Evolutionary conservation across 2,888 invertebrate genomes (phyloP).

Genomic region (Eudemis profundana): DNA sequence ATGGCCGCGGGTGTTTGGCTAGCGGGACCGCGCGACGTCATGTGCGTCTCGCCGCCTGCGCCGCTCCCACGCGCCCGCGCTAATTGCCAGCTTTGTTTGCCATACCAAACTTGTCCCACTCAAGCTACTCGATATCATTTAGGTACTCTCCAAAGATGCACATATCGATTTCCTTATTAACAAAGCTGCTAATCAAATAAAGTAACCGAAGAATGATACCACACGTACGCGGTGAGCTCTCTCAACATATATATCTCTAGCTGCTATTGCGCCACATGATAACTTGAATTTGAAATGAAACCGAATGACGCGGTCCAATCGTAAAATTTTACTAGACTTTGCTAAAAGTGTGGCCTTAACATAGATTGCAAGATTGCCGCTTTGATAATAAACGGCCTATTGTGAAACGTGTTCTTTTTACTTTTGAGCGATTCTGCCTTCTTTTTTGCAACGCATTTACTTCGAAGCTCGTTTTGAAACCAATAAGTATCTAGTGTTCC

Average conservation of each 20-base stretch:
- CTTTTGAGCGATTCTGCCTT: conserved; percentile 24
- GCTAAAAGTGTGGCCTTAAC: conserved; percentile 46
- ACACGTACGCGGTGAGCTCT: conserved; percentile 38
- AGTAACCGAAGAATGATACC: conserved; percentile 27
- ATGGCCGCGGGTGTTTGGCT: conserved; percentile 66
- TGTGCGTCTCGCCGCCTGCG: conserved; percentile 21
- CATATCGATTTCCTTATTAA: conserved; percentile 45
- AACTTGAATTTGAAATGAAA: conserved; percentile 32
- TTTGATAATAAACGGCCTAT: conserved; percentile 41
- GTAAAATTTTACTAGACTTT: conserved; percentile 35
- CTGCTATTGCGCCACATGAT: conserved; percentile 28
- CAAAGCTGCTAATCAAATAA: conserved; percentile 43
- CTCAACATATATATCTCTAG: conserved; percentile 12
- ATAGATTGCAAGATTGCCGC: conserved; percentile 44
- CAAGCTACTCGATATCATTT: conserved; percentile 45
- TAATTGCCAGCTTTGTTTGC: conserved; percentile 62
- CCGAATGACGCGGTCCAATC: conserved; percentile 15
- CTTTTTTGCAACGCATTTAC: conserved; percentile 34
- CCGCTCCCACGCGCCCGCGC: conserved; percentile 55
- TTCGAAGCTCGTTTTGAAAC: conserved; percentile 40
- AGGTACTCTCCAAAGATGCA: conserved; percentile 14
- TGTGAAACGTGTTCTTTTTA: conserved; percentile 39
- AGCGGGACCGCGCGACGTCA: conserved; percentile 61
- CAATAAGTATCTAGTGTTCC: conserved; percentile 50
- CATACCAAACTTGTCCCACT: conserved; percentile 49